These are phyloP conservation scores for Etheostoma spectabile DNA, from an alignment of 2,113 vertebrate species.

Conservation along the genomic window DNA sequence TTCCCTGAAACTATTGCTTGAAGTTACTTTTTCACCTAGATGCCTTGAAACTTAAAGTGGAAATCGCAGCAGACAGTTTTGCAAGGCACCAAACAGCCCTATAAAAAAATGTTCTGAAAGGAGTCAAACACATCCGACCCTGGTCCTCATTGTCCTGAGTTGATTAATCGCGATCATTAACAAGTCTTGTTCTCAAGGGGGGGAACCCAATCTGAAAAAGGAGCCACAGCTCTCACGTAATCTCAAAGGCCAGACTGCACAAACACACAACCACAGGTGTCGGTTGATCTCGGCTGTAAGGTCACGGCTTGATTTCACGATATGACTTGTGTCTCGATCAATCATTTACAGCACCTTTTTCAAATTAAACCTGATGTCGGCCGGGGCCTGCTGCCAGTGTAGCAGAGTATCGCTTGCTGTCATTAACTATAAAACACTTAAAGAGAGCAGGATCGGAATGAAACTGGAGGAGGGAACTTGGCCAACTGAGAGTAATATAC, in stretches of 20 bases:
- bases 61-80: background rate
- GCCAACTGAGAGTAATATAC: constrained; percentile 12
- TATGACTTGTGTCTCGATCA: constrained; percentile 44
- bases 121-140: background rate
- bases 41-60: background rate
- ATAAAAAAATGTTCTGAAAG: background rate
- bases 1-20: too few species aligned
- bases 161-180: constrained; percentile 54
- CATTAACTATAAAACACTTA: constrained; percentile 48
- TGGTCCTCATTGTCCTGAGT: constrained; percentile 4
- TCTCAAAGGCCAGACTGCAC: constrained; percentile 17
- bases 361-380: constrained; percentile 24
- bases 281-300: constrained; percentile 27
- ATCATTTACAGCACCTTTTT: constrained; percentile 44
- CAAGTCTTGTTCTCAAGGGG: constrained; percentile 21
- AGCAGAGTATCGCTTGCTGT: background rate
- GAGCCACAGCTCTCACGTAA: constrained; percentile 24
- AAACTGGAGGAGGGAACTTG: constrained; percentile 44
- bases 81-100: background rate
- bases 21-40: background rate
- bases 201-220: constrained; percentile 43
- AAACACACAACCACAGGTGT: constrained; percentile 42
- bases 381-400: background rate
- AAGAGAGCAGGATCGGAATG: constrained; percentile 28
- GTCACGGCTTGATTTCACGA: constrained; percentile 32